phyloP scores from a whole-genome alignment of 2,113 vertebrate species.

The Vulpes ferrilata region DNA sequence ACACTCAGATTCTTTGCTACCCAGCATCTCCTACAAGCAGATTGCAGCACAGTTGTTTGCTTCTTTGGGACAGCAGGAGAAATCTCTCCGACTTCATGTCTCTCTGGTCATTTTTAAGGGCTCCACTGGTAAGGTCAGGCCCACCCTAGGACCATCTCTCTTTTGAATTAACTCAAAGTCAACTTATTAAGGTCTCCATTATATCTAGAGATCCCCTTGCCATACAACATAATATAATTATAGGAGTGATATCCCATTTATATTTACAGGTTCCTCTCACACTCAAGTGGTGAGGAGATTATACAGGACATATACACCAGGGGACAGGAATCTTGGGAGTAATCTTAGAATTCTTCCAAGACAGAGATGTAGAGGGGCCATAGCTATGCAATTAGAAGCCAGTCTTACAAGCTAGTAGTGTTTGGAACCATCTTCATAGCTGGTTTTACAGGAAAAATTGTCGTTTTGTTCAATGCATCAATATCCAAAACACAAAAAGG shows the following conservation, averaged over 20 bases:
- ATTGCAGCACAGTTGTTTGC: not conserved
- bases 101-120: not conserved
- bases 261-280: not conserved
- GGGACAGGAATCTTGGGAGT: not conserved
- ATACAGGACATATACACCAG: not conserved
- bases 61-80: not conserved
- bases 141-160: not conserved
- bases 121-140: not conserved
- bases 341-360: not conserved
- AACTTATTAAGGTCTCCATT: conserved; percentile 48
- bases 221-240: not conserved
- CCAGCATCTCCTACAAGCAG: not conserved
- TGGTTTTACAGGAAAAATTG: not conserved
- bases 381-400: not conserved
- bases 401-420: not conserved
- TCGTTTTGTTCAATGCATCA: not conserved
- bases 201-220: not conserved
- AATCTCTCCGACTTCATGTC: not conserved
- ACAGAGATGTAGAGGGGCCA: not conserved
- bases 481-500: not conserved
- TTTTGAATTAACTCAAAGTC: conserved; percentile 52
- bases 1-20: not conserved
- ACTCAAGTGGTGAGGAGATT: not conserved
- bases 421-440: not conserved
- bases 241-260: not conserved